A percentile compares a stretch with the other conserved stretches of the same genome.
Evolutionary conservation across 2,888 invertebrate species (phyloP).

Genomic region (Thera britannica): DNA sequence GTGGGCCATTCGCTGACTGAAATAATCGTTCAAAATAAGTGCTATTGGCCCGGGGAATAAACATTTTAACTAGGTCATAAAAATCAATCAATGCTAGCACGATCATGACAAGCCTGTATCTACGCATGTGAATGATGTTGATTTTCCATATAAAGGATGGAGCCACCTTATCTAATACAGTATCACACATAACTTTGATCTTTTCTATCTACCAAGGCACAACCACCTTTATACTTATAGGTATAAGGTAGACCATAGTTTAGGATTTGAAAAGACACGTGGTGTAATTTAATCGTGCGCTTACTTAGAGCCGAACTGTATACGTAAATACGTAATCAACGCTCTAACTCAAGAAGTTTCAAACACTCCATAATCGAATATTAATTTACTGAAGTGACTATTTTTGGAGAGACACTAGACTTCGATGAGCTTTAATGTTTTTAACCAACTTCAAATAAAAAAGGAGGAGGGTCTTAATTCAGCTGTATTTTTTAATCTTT

Average conservation of each 20-base stretch:
- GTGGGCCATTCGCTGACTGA: no score
- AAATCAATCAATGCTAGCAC: conserved; percentile 41
- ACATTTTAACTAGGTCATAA: conserved; percentile 38
- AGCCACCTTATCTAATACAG: conserved; percentile 51
- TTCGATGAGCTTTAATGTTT: no score
- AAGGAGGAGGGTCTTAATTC: no score
- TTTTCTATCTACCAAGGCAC: conserved; percentile 44
- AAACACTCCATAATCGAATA: neutral
- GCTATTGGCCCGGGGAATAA: neutral
- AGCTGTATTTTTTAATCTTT: no score
- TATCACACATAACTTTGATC: conserved; percentile 17
- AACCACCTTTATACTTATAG: conserved; percentile 6
- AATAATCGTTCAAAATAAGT: no score
- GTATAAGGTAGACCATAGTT: neutral
- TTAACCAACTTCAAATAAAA: no score
- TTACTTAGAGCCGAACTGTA: conserved; percentile 7
- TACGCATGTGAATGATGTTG: conserved; percentile 62
- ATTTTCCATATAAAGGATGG: conserved; percentile 66
- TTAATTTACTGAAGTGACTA: neutral
- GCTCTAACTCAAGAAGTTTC: neutral
- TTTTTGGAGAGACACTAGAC: neutral
- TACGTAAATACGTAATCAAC: conserved; percentile 1
- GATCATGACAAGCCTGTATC: conserved; percentile 27
- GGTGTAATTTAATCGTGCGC: conserved; percentile 6
- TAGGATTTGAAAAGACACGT: conserved; percentile 1